Evolutionary conservation across 2,797 vertebrate species (phyloP), one percentile per base, ranked within the genome.

Genomic region (Discoglossus pictus): DNA sequence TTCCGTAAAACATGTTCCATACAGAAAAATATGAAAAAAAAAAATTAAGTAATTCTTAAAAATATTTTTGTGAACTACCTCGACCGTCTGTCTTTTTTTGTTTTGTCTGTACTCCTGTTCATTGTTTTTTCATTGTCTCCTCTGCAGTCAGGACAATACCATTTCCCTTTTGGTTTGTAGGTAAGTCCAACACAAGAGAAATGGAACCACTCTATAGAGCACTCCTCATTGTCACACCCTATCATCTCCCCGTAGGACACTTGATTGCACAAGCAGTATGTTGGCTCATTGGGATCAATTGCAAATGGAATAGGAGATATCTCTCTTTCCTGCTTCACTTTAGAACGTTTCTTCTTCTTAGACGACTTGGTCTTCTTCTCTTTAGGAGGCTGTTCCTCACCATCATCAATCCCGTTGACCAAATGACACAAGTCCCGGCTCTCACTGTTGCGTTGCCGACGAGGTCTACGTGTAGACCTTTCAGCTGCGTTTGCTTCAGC

Each of bases 171-270:
- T 65, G 96, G 97, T 77, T 99, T 99, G 80, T 99, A 97, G 15
- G 95, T 98, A 52, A 99, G 92, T 73, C 93, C 95, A 72, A 98
- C 96, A 40, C 96, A 99, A 0, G 95, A 95, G 59, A 98, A 99
- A 80, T 99, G 97, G 87, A 98, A 99, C 97, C 97, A 99, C 78
- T 99, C 97, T 0, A 98, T 98, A 58, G 95, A 92, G 76, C 97
- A 99, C 75, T 94, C 92, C 75, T 97, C 96, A 1, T 98, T 99
- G 84, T 99, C 97, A 61, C 97, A 99, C 16, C 97, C 96, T 27
- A 99, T 98, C 97, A 99, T 99, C 82, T 99, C 97, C 0, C 97
- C 97, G 0, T 97, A 98, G 44, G 96, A 98, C 79, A 99, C 97
- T 78, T 99, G 96, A 84, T 98, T 93, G 44, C 96, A 99, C 31